Base-by-base conservation (phyloP, 2,113 vertebrate species). In the Rhinoptilus africanus region DNA sequence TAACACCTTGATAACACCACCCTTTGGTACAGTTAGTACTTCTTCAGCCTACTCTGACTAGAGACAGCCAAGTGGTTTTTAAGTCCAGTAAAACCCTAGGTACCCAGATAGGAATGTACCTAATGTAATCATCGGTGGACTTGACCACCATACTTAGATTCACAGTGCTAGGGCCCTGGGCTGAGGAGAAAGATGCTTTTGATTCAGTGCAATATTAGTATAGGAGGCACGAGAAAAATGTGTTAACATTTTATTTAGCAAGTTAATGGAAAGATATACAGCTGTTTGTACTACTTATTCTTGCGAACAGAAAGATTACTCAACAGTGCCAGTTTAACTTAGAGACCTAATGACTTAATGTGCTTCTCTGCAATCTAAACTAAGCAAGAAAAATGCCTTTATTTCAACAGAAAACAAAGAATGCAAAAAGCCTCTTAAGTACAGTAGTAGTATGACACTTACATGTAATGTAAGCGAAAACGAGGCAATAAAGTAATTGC, bases 191-290 rank as follows among this genome's bases (percentile, higher is more conserved):
- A 64, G 8, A 8, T n/a, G 54, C 1, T 73, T 95, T 88, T 73
- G 54, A 27, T 85, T 85, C 69, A 82, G 24, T 91, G 62, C 41
- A 85, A 88, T 89, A 96, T 96, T 95, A 97, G 92, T 91, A 96
- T 93, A 96, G 96, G 84, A 96, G 62, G 92, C 93, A 96, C 89
- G 2, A 96, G 89, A 93, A 96, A 94, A 95, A 95, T 85, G 93
- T 96, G 96, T 97, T 97, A 97, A 87, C 89, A 96, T 93, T 97
- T 97, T 97, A 97, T 97, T 97, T 85, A 95, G 45, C 96, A 97
- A 93, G 92, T 93, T 96, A 96, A 96, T 82, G 74, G 59, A 94
- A 93, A 96, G 77, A 96, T 93, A 96, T 96, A 96, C 96, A 97
- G 41, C 69, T 96, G 92, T 88, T 97, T 64, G 37, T 95, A 95